Percentiles rank a stretch among this genome's conserved stretches.
These are phyloP conservation scores for Darevskia nairensis DNA, from an alignment of 2,797 vertebrate species.

Conservation along the genomic window DNA sequence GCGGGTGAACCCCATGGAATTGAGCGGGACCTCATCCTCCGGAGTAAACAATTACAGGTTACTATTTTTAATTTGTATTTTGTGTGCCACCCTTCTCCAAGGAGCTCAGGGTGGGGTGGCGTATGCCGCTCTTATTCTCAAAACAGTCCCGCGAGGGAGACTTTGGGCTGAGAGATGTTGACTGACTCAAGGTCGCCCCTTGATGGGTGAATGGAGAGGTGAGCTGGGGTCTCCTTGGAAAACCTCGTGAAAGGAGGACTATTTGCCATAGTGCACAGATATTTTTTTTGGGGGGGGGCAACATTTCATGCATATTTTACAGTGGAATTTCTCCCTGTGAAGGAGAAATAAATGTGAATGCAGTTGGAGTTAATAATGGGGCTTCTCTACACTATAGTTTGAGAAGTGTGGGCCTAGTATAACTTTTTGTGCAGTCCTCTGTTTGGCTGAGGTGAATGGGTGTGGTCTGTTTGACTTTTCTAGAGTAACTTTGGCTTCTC, in stretches of 20 bases:
- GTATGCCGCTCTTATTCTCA: neutral
- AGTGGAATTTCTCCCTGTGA: neutral
- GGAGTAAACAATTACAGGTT: too few species aligned
- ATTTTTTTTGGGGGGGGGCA: neutral
- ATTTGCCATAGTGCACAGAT: neutral
- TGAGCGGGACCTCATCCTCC: neutral
- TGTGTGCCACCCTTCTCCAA: neutral
- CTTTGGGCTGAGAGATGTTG: neutral
- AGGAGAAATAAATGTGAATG: neutral
- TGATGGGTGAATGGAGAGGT: neutral
- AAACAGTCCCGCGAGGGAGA: neutral
- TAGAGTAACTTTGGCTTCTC: neutral
- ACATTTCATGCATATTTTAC: neutral
- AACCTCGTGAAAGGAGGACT: neutral
- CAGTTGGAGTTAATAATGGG: neutral
- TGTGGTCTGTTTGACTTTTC: slow-evolving; percentile 6
- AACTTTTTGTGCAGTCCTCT: neutral
- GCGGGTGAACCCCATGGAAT: too few species aligned
- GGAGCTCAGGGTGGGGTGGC: neutral
- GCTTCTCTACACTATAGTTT: neutral
- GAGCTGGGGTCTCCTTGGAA: neutral
- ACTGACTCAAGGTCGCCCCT: neutral
- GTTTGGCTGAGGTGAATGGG: slow-evolving; percentile 17
- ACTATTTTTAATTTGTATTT: neutral
- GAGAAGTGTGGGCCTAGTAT: neutral